A percentile compares a stretch with the other conserved stretches of the same genome.
Conservation (phyloP, 2,113 vertebrate species). For the Asarcornis scutulata region DNA sequence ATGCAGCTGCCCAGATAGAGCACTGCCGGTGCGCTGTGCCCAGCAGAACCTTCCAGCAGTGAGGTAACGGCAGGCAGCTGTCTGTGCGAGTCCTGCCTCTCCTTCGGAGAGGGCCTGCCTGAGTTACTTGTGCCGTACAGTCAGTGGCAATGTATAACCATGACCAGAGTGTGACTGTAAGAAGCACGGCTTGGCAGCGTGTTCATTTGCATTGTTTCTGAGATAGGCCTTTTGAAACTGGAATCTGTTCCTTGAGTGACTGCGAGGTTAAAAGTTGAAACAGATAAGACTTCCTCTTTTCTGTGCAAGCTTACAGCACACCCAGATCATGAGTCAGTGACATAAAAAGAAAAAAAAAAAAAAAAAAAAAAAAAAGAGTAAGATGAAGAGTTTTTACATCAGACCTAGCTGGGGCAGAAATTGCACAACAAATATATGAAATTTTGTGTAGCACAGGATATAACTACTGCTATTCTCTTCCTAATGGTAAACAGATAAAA, state of each 20-base stretch:
- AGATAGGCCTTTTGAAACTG: neutral
- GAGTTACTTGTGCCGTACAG: neutral
- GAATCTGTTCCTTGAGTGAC: neutral
- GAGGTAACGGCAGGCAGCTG: neutral
- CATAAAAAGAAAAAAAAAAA: neutral
- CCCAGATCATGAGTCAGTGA: constrained; percentile 57
- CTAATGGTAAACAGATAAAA: neutral
- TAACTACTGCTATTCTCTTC: neutral
- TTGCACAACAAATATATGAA: neutral
- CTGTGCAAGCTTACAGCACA: constrained; percentile 19
- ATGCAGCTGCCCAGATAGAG: rapidly evolving
- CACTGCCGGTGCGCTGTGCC: rapidly evolving
- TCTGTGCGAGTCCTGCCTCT: neutral
- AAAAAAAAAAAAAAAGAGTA: constrained; percentile 33
- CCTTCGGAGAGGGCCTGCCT: neutral
- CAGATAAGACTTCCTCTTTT: constrained; percentile 44
- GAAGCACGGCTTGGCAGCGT: neutral
- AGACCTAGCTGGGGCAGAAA: neutral
- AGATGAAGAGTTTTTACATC: neutral
- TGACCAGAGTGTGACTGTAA: rapidly evolving
- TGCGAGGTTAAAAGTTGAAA: constrained; percentile 61
- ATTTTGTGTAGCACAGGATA: neutral
- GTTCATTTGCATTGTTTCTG: neutral
- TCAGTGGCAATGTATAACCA: neutral
- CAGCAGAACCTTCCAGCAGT: neutral